phyloP scores from a whole-genome alignment of 1,140 invertebrate genomes.

The Plectrocnemia conspersa region DNA sequence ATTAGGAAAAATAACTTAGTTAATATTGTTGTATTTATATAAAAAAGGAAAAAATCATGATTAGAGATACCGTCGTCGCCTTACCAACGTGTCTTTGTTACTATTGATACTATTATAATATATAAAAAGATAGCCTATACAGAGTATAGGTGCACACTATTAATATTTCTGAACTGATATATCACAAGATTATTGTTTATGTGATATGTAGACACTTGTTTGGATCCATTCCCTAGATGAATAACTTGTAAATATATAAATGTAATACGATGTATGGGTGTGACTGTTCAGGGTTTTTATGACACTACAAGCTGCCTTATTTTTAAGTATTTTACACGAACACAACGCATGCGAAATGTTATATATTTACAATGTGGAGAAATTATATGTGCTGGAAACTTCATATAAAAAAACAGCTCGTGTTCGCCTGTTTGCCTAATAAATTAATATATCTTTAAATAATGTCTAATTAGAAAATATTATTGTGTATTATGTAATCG shows the following conservation, averaged over 20 bases:
- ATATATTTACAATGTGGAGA: conserved; percentile 1
- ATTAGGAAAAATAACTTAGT: conserved; percentile 1
- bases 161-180: conserved; percentile 5
- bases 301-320: conserved; percentile 24
- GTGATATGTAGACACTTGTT: conserved; percentile 13
- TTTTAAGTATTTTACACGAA: too few relatives aligned
- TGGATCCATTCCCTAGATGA: conserved; percentile 31
- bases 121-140: not conserved
- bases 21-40: not conserved
- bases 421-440: too few relatives aligned
- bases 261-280: too few relatives aligned
- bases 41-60: not conserved
- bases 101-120: conserved; percentile 1
- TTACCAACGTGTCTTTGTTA: conserved; percentile 10
- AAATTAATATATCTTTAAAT: too few relatives aligned
- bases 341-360: not conserved
- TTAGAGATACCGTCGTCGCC: not conserved
- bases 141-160: not conserved
- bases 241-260: conserved; percentile 16
- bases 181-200: conserved; percentile 8
- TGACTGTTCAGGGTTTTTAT: conserved; percentile 27
- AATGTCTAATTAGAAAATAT: too few relatives aligned
- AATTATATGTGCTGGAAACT: conserved; percentile 4
- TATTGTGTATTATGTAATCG: too few relatives aligned
- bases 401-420: too few relatives aligned